phyloP scores from a whole-genome alignment of 2,888 invertebrate genomes.

The Tiliacea citrago region DNA sequence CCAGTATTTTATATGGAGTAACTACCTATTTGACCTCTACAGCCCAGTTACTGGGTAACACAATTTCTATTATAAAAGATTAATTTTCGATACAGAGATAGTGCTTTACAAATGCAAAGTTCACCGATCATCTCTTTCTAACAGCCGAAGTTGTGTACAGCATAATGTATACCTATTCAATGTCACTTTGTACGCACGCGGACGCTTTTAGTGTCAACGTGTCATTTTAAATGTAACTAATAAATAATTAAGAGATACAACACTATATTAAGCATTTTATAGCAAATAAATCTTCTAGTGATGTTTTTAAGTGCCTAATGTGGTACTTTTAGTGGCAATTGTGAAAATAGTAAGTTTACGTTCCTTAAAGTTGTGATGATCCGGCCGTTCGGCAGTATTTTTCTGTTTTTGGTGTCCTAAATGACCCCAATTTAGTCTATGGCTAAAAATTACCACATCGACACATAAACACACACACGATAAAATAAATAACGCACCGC shows the following conservation, averaged over 20 bases:
- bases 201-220: constrained; percentile 50
- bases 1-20: not conserved
- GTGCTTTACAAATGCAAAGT: constrained; percentile 10
- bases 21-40: not conserved
- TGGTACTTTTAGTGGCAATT: constrained; percentile 8
- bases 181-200: constrained; percentile 39
- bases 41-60: not conserved
- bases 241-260: constrained; percentile 48
- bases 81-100: not conserved
- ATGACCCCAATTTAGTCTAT: too few relatives aligned
- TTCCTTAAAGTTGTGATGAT: constrained; percentile 5
- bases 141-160: constrained; percentile 9
- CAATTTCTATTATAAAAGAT: not conserved
- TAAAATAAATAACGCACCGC: constrained; percentile 60
- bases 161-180: constrained; percentile 20
- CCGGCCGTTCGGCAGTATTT: not conserved
- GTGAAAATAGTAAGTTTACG: not conserved
- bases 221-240: constrained; percentile 36
- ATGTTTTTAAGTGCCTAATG: constrained; percentile 4
- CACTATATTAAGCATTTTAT: constrained; percentile 47
- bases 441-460: constrained; percentile 19
- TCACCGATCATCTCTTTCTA: constrained; percentile 12
- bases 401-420: too few relatives aligned
- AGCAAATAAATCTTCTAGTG: constrained; percentile 37
- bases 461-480: constrained; percentile 20